Evolutionary conservation across 2,113 vertebrate species (phyloP), one percentile per base, ranked within the genome.

Genomic region (Xiphophorus maculatus): DNA sequence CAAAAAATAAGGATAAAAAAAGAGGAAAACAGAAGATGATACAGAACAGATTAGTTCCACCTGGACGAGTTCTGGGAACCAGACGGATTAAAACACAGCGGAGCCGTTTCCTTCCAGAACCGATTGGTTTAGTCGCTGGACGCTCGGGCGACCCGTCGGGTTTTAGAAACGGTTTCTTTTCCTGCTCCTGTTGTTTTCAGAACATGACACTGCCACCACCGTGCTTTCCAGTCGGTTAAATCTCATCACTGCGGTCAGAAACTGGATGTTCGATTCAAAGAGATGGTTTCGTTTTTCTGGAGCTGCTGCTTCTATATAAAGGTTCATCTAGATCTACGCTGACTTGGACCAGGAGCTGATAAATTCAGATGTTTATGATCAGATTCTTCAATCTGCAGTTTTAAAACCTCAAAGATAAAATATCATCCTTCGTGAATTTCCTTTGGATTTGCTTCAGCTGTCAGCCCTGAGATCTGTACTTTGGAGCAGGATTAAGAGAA

Each of bases 91-190:
- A n/a, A 22, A 10, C 22, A 10, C 51, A n/a, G 51, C 51, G 5
- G 51, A 3, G 66, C 95, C 5, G 63, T 63, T 33, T n/a, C 70
- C 84, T 70, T 95, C 95, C 95, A 96, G 95, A 72, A 96, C 94
- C 95, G 96, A 96, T 97, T 96, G 96, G 96, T 97, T 97, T 94
- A 95, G 95, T 96, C 93, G 94, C 95, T 96, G 95, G 94, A 95
- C 54, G 19, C n/a, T 64, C 10, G 2, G 10, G 10, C 35, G 35
- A 37, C 35, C 10, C 10, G 35, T 37, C 10, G 10, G 35, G 35
- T 37, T 12, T 12, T 1, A 61, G 58, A 28, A 61, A 61, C 0
- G 10, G 12, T n/a, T 25, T 35, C 19, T 19, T 25, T 54, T 54
- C 51, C 51, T 54, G 51, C 19, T n/a, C 22, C 51, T 25, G 25